Conservation (phyloP, 2,113 vertebrate genomes). For the Hypomesus transpacificus region DNA sequence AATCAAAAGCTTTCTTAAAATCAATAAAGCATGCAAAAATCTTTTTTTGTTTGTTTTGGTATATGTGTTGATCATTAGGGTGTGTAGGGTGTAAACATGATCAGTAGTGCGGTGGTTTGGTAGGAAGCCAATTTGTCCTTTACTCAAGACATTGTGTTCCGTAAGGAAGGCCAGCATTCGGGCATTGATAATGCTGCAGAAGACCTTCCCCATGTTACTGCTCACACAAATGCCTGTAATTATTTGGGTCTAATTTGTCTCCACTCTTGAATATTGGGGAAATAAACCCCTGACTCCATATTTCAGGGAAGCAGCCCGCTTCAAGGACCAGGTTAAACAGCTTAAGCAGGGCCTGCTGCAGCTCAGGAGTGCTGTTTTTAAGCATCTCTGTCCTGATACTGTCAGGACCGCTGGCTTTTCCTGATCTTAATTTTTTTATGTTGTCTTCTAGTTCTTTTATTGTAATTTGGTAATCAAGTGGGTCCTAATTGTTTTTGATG, state of each 20-base stretch:
- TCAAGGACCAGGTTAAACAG: background rate
- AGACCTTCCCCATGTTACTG: background rate
- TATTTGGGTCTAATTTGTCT: too few relatives aligned
- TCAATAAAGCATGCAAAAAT: too few relatives aligned
- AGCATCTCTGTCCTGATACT: background rate
- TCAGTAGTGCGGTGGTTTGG: background rate
- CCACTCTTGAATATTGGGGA: background rate
- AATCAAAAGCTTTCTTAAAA: slow-evolving; percentile 6
- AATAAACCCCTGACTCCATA: slow-evolving; percentile 3
- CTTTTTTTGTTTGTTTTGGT: background rate
- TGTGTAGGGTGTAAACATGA: background rate
- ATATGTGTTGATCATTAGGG: background rate
- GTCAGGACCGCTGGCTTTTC: background rate
- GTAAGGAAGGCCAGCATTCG: background rate
- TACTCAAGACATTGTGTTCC: background rate
- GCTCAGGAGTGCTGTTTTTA: background rate
- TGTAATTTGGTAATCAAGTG: too few relatives aligned
- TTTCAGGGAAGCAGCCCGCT: slow-evolving; percentile 7
- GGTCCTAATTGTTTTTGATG: too few relatives aligned
- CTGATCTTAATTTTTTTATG: background rate
- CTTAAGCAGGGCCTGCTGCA: background rate
- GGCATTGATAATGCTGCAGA: background rate
- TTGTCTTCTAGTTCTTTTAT: background rate
- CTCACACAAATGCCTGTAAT: background rate
- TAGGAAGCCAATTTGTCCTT: background rate